Evolutionary conservation across 2,888 invertebrate genomes (phyloP).

Genomic region (Heteromyza rotundicornis): DNA sequence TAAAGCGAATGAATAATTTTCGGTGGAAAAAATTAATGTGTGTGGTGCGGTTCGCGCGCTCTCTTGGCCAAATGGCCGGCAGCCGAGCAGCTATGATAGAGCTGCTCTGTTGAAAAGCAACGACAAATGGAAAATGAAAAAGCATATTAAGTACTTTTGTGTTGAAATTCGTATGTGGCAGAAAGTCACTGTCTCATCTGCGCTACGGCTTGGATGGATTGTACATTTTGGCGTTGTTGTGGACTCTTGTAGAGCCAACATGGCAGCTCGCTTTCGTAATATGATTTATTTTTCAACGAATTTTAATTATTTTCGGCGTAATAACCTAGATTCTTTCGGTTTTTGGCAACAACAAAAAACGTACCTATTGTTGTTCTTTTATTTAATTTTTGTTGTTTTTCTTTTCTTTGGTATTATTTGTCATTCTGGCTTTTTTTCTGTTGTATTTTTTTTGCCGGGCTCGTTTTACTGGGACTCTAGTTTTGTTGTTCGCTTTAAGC

Average conservation of each 20-base stretch:
- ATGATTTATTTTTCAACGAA: slow-evolving; percentile 23
- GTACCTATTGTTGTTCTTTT: slow-evolving; percentile 14
- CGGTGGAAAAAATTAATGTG: slow-evolving; percentile 16
- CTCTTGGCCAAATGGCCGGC: slow-evolving; percentile 34
- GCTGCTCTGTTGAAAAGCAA: too few relatives aligned
- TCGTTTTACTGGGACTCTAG: too few relatives aligned
- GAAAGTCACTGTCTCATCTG: background rate
- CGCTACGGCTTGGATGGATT: too few relatives aligned
- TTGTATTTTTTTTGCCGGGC: too few relatives aligned
- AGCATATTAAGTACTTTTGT: background rate
- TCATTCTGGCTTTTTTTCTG: slow-evolving; percentile 17
- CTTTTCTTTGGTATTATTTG: slow-evolving; percentile 15
- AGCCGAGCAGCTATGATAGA: too few relatives aligned
- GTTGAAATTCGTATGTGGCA: background rate
- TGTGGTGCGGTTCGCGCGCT: background rate
- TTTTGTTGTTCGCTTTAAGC: too few relatives aligned
- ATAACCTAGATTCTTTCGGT: slow-evolving; percentile 54
- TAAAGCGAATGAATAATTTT: slow-evolving; percentile 40
- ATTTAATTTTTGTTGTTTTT: slow-evolving; percentile 5
- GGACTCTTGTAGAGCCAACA: background rate
- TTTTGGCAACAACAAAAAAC: slow-evolving; percentile 21
- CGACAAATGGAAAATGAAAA: slow-evolving; percentile 19
- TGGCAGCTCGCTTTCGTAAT: slow-evolving; percentile 7
- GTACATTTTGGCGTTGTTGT: too few relatives aligned
- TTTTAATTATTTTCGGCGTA: slow-evolving; percentile 53